Evolutionary conservation across 2,113 vertebrate genomes (phyloP), one percentile per base, ranked within the genome.

Genomic region (Tupaia tana): DNA sequence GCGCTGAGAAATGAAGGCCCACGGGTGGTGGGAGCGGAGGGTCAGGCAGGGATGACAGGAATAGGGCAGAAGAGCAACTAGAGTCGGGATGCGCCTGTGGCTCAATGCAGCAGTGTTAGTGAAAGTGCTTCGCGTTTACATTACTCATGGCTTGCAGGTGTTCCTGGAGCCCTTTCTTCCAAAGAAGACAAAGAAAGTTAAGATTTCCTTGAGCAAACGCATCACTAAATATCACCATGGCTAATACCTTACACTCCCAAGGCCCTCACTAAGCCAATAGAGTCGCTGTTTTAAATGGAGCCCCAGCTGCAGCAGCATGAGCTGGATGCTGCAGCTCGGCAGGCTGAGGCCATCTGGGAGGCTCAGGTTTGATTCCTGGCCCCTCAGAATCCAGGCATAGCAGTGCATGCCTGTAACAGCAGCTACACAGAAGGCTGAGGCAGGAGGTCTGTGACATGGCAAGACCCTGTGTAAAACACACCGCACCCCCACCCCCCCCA

Each of bases 61-160:
- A 97, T 99, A 99, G 97, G 99, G 99, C 96, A 99, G 99, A 95
- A 98, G 99, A 34, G 99, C 97, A 99, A 99, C 98, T 99, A 99
- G 98, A 99, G 99, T 98, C 99, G 99, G 94, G 98, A 99, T 95
- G 99, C 99, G 80, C 99, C 99, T 87, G 97, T 99, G 99, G 99
- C 99, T 77, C 99, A 99, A 98, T 99, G 99, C 98, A 99, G 99
- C 97, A 99, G 97, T 99, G 99, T 98, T 99, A 99, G 88, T 99
- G 98, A 99, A 80, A 22, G 10, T 18, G 29, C 64, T 52, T 61
- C 29, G 27, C 43, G 8, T 18, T 84, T 24, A 24, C 29, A 64
- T 67, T 70, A 66, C 70, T 73, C 77, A 66, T 71, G 58, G 74
- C 52, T 77, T 90, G 63, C 8, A 34, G 89, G 31, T 29, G 75